These are phyloP conservation scores for Maccullochella peelii DNA, from an alignment of 2,113 vertebrate genomes.

Conservation along the genomic window DNA sequence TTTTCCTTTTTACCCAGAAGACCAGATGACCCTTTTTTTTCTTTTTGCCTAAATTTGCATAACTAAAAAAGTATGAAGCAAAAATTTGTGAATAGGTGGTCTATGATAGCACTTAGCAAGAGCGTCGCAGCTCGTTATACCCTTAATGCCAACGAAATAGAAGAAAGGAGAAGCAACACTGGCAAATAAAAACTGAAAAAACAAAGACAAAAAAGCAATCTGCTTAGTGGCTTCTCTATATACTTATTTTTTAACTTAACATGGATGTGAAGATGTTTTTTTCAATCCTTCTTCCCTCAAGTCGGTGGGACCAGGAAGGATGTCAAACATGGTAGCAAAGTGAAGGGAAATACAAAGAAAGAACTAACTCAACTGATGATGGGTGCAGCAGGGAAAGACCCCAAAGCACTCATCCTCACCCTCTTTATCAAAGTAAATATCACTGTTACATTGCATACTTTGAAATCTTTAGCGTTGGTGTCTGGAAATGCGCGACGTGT, in stretches of 20 bases:
- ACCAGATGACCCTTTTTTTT: constrained; percentile 63
- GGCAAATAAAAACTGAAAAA: constrained; percentile 73
- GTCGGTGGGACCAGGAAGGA: constrained; percentile 75
- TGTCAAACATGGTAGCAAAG: constrained; percentile 82
- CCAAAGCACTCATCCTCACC: constrained; percentile 54
- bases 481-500: constrained; percentile 70
- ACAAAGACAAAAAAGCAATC: constrained; percentile 79
- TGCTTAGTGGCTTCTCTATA: constrained; percentile 73
- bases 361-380: constrained; percentile 60
- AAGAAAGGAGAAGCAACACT: constrained; percentile 76
- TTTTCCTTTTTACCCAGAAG: constrained; percentile 70
- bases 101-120: constrained; percentile 84
- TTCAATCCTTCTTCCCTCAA: constrained; percentile 62
- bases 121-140: constrained; percentile 68
- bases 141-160: constrained; percentile 81
- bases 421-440: constrained; percentile 82
- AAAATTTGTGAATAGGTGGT: constrained; percentile 74
- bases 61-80: constrained; percentile 70
- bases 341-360: constrained; percentile 80
- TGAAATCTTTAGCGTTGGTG: constrained; percentile 79
- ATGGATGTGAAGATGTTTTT: constrained; percentile 72
- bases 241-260: constrained; percentile 76
- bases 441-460: constrained; percentile 84
- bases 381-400: constrained; percentile 52
- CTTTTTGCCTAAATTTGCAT: constrained; percentile 57